phyloP scores from a whole-genome alignment of 2,888 invertebrate species.

The Nomada fabriciana region DNA sequence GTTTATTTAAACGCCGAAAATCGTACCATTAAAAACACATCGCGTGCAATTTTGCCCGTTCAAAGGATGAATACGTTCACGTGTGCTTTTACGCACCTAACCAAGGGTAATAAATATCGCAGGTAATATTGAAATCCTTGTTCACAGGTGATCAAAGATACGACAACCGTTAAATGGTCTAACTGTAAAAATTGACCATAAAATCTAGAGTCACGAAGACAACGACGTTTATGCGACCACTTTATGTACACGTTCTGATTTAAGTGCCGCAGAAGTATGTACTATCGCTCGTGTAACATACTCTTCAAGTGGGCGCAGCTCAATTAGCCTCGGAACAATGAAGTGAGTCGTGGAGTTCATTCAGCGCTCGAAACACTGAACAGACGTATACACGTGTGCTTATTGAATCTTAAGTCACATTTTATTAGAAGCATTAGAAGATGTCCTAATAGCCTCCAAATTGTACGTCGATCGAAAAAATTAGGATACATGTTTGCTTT shows the following conservation, averaged over 20 bases:
- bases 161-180: background rate
- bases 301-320: conserved; percentile 64
- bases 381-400: conserved; percentile 38
- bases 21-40: background rate
- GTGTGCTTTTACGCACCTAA: background rate
- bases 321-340: conserved; percentile 65
- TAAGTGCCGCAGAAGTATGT: conserved; percentile 61
- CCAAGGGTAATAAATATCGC: too few relatives aligned
- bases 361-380: conserved; percentile 49
- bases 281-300: conserved; percentile 53
- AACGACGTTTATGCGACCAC: conserved; percentile 52
- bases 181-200: conserved; percentile 55
- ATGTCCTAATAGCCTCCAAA: conserved; percentile 21
- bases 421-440: conserved; percentile 23
- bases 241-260: conserved; percentile 50
- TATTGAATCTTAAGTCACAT: conserved; percentile 44
- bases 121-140: background rate
- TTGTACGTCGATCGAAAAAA: conserved; percentile 15
- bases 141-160: conserved; percentile 1
- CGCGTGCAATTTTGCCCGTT: background rate
- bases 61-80: background rate
- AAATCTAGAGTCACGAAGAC: conserved; percentile 44
- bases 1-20: too few relatives aligned
- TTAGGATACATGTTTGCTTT: background rate
- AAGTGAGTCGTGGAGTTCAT: conserved; percentile 50